phyloP scores from a whole-genome alignment of 2,888 invertebrate genomes.

The Tenthredo livida region DNA sequence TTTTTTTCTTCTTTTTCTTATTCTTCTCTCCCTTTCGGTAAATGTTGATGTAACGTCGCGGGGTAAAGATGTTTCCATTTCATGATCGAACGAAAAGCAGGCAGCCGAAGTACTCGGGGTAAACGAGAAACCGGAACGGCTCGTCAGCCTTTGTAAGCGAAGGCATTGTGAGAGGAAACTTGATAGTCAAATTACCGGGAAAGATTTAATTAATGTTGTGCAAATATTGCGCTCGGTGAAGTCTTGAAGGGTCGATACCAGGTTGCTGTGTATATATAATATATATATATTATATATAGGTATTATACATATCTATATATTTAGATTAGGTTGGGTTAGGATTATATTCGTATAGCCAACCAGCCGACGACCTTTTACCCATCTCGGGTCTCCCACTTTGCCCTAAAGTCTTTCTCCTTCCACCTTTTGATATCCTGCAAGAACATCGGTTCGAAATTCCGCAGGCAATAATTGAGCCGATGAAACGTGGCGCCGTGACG shows the following conservation, averaged over 20 bases:
- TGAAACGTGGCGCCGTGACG: slow-evolving; percentile 7
- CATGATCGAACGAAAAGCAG: slow-evolving; percentile 25
- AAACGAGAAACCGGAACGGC: slow-evolving; percentile 43
- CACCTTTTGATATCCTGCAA: slow-evolving; percentile 12
- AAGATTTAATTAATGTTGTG: slow-evolving; percentile 53
- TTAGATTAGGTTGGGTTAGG: not conserved
- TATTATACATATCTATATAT: slow-evolving; percentile 2
- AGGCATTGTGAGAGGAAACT: slow-evolving; percentile 48
- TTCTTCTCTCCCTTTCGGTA: not conserved
- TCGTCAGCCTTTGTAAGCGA: slow-evolving; percentile 43
- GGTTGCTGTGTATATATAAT: not conserved
- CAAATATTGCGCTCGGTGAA: slow-evolving; percentile 49
- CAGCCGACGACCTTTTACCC: slow-evolving; percentile 21
- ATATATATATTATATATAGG: not conserved
- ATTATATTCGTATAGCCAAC: not conserved
- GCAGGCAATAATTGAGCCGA: slow-evolving; percentile 39
- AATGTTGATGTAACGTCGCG: slow-evolving; percentile 33
- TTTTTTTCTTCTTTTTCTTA: not conserved
- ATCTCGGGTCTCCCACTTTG: not conserved
- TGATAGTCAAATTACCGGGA: slow-evolving; percentile 52
- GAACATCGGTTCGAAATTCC: slow-evolving; percentile 38
- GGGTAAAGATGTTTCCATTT: slow-evolving; percentile 33
- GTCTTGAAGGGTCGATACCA: slow-evolving; percentile 38
- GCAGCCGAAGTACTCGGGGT: slow-evolving; percentile 41
- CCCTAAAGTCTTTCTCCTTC: not conserved